Conservation (phyloP, 2,888 invertebrate species). For the Artemia sinica region DNA sequence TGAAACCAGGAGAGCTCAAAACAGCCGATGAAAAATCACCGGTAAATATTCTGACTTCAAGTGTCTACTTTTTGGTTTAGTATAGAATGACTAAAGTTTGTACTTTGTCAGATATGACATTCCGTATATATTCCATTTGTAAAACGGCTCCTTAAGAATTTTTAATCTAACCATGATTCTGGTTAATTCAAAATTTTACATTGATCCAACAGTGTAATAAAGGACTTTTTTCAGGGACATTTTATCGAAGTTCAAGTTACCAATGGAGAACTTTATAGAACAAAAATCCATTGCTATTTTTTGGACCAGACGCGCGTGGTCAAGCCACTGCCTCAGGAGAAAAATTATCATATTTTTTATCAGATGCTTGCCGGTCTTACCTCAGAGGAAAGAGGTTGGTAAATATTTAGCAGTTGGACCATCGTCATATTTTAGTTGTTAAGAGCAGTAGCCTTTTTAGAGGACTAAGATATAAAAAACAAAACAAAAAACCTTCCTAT, state of each 20-base stretch:
- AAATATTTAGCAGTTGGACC: not conserved
- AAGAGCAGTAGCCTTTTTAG: constrained; percentile 5
- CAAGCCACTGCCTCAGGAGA: constrained; percentile 62
- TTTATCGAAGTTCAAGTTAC: constrained; percentile 92
- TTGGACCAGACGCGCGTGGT: constrained; percentile 83
- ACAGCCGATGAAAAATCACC: too few relatives aligned
- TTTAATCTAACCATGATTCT: too few relatives aligned
- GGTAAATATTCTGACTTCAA: too few relatives aligned
- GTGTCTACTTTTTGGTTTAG: too few relatives aligned
- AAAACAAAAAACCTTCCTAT: not conserved
- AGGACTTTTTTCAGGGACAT: constrained; percentile 49
- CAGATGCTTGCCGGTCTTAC: constrained; percentile 80
- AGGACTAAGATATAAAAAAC: not conserved
- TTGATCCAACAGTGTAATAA: too few relatives aligned
- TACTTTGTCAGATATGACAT: too few relatives aligned
- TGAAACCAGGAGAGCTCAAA: too few relatives aligned
- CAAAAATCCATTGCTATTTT: constrained; percentile 90
- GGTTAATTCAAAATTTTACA: too few relatives aligned
- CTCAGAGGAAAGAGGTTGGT: constrained; percentile 53
- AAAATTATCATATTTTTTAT: constrained; percentile 92
- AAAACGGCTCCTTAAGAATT: too few relatives aligned
- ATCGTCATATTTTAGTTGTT: constrained; percentile 18
- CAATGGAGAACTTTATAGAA: constrained; percentile 79
- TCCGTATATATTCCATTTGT: too few relatives aligned
- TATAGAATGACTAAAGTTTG: too few relatives aligned